Conservation (phyloP, 2,113 vertebrate species). For the Rana temporaria region DNA sequence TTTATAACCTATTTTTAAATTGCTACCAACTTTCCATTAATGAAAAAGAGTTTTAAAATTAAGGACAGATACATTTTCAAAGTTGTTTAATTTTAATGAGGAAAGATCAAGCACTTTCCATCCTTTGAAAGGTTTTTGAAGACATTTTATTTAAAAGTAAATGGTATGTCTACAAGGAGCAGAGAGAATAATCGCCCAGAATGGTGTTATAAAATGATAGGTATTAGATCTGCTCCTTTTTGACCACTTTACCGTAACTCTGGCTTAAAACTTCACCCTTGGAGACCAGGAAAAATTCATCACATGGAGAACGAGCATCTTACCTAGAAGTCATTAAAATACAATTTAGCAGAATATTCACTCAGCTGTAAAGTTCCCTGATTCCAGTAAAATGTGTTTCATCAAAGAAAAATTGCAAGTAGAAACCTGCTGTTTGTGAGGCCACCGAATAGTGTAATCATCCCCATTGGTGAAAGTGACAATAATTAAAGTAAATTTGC, state of each 20-base stretch:
- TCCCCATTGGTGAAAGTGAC: too few species aligned
- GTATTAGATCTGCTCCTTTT: conserved; percentile 42
- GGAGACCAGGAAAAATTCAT: conserved; percentile 32
- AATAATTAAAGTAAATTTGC: too few species aligned
- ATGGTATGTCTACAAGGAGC: conserved; percentile 18
- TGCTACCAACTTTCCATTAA: background rate
- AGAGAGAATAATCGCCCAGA: conserved; percentile 38
- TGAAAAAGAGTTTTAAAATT: background rate
- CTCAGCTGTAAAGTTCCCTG: conserved; percentile 4
- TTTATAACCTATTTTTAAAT: background rate
- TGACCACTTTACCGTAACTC: conserved; percentile 29
- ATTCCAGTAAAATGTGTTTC: conserved; percentile 2
- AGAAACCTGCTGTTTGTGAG: background rate
- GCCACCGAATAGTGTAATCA: too few species aligned
- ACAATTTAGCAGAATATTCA: conserved; percentile 35
- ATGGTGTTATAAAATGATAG: conserved; percentile 31
- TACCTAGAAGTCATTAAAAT: conserved; percentile 36
- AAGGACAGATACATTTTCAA: conserved; percentile 2
- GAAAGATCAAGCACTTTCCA: conserved; percentile 18
- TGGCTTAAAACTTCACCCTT: conserved; percentile 32
- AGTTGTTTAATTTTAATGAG: conserved; percentile 3
- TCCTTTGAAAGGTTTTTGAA: background rate
- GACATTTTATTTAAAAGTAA: conserved; percentile 8
- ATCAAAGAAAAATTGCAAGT: background rate
- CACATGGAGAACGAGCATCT: conserved; percentile 9